Evolutionary conservation across 2,888 invertebrate genomes (phyloP).

Genomic region (Drosophila mayaguana): DNA sequence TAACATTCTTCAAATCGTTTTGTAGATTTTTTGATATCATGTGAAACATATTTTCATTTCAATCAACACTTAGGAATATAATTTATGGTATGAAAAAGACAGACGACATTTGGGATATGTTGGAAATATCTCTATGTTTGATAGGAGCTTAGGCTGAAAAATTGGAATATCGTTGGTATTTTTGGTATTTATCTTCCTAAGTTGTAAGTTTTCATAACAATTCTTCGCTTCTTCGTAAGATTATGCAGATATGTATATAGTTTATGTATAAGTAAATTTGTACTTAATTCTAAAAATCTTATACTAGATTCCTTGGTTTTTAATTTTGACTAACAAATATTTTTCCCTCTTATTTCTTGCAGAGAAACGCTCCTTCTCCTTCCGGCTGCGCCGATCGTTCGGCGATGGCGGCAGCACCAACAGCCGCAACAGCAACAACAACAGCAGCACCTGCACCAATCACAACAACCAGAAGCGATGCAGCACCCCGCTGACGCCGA

Average conservation of each 20-base stretch:
- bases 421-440: constrained; percentile 83
- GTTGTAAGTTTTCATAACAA: no score
- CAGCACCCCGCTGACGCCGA: constrained; percentile 81
- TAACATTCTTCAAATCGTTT: constrained; percentile 4
- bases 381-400: constrained; percentile 81
- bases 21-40: not conserved
- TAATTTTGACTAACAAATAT: not conserved
- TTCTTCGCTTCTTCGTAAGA: no score
- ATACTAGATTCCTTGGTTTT: no score
- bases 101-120: not conserved
- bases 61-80: not conserved
- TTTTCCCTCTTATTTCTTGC: constrained; percentile 22
- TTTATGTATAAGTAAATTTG: no score
- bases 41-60: not conserved
- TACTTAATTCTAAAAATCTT: no score
- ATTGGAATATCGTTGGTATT: not conserved
- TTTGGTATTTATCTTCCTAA: not conserved
- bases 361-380: constrained; percentile 83
- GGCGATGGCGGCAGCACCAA: constrained; percentile 83
- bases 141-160: not conserved
- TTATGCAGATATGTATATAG: no score
- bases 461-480: constrained; percentile 77
- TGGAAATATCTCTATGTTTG: not conserved
- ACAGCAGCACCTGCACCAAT: constrained; percentile 83
- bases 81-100: not conserved